Conservation (phyloP, 2,797 vertebrate genomes). For the Hirundo rustica region DNA sequence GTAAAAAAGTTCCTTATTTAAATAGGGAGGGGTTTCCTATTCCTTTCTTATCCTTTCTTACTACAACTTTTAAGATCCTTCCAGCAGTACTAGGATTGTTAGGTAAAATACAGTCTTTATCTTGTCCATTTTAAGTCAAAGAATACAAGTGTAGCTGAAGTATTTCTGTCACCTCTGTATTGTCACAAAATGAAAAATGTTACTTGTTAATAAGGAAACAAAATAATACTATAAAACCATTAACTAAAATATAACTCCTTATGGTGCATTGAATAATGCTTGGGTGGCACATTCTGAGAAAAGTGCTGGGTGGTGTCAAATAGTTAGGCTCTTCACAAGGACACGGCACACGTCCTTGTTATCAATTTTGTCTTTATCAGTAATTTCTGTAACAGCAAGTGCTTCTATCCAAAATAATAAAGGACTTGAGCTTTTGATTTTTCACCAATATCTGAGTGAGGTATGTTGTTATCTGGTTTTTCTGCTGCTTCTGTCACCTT, state of each 20-base stretch:
- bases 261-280: background rate
- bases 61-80: background rate
- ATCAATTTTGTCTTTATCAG: slow-evolving; percentile 1
- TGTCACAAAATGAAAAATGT: background rate
- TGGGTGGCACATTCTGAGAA: background rate
- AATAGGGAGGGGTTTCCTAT: background rate
- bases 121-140: background rate
- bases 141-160: background rate
- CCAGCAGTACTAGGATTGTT: background rate
- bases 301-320: background rate
- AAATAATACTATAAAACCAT: background rate
- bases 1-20: background rate
- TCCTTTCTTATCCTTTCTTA: background rate
- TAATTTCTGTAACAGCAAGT: background rate
- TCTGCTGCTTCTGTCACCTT: background rate
- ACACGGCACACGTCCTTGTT: background rate
- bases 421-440: background rate
- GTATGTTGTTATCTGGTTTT: background rate
- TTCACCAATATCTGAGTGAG: background rate
- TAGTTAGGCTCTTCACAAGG: background rate
- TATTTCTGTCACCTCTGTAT: background rate
- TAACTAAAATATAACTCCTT: background rate
- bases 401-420: background rate
- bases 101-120: background rate
- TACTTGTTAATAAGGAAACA: background rate